Evolutionary conservation across 2,888 invertebrate species (phyloP).

Genomic region (Meliscaeva auricollis): DNA sequence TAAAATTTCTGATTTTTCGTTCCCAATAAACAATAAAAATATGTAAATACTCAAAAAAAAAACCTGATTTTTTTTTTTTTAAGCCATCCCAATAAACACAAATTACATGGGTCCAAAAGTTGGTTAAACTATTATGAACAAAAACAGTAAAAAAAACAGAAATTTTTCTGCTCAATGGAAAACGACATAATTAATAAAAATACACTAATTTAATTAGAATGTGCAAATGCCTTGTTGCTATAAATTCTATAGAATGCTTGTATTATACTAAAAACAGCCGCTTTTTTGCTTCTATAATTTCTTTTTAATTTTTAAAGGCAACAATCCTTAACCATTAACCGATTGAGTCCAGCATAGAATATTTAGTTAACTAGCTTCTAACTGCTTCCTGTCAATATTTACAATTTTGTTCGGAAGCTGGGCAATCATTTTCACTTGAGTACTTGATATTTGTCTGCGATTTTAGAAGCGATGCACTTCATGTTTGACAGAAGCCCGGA

Average conservation of each 20-base stretch:
- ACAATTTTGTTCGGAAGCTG: neutral
- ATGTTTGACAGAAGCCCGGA: constrained; percentile 31
- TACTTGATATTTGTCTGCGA: neutral
- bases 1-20: too few relatives aligned
- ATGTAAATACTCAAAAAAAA: too few relatives aligned
- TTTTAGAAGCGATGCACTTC: neutral
- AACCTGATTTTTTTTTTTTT: too few relatives aligned
- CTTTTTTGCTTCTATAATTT: neutral
- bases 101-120: too few relatives aligned
- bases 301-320: neutral
- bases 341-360: neutral
- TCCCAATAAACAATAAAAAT: too few relatives aligned
- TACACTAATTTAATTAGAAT: neutral
- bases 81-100: too few relatives aligned
- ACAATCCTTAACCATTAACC: neutral
- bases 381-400: too few relatives aligned
- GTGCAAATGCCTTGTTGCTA: neutral
- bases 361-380: neutral
- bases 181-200: neutral
- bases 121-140: neutral
- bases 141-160: neutral
- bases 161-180: neutral
- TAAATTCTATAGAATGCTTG: neutral
- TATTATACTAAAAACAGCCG: neutral
- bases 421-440: neutral